Base-by-base conservation (phyloP, 1,140 invertebrate genomes). In the Drosophila ogumai region DNA sequence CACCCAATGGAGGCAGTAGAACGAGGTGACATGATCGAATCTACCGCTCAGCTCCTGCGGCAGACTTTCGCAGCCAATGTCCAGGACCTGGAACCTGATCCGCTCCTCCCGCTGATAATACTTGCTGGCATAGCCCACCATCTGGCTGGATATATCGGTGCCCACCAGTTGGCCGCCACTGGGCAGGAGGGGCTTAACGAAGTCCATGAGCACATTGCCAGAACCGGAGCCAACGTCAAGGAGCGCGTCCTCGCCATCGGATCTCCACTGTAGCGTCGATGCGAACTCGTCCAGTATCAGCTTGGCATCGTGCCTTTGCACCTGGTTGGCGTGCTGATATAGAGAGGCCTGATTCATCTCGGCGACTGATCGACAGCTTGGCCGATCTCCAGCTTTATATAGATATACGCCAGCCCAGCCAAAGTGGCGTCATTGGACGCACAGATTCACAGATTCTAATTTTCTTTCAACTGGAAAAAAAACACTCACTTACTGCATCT, bases 1-100 rank as follows among this genome's bases (percentile, higher is more conserved):
- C 34, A 97, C 95, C 96, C 96, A 98, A 77, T 97, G 96, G 1
- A 97, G 93, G 72, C 96, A 96, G 84, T 97, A 97, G 79, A 97
- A 97, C 0, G 96, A 97, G 54, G 96, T 95, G 2, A 95, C 94
- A 80, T 97, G 96, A 68, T 96, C 94, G 75, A 96, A 97, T 34
- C 92, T 90, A n/a, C 92, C 94, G 1, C 38, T 41, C 9, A 91
- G 32, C 13, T 86, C 64, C 22, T 69, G 46, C 0, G 91, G 86
- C 19, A 92, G 31, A 9, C 46, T 44, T 0, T 94, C 86, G 5
- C 90, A 82, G 2, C 94, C 94, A 49, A 97, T 96, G 80, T 97
- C 95, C 61, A 97, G 85, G 25, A 95, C 92, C 3, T 93, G 82
- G 82, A 96, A 98, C 4, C 93, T 92, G 3, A 95, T 91, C 0